phyloP scores from a whole-genome alignment of 2,797 vertebrate genomes.

The Etheostoma perlongum region DNA sequence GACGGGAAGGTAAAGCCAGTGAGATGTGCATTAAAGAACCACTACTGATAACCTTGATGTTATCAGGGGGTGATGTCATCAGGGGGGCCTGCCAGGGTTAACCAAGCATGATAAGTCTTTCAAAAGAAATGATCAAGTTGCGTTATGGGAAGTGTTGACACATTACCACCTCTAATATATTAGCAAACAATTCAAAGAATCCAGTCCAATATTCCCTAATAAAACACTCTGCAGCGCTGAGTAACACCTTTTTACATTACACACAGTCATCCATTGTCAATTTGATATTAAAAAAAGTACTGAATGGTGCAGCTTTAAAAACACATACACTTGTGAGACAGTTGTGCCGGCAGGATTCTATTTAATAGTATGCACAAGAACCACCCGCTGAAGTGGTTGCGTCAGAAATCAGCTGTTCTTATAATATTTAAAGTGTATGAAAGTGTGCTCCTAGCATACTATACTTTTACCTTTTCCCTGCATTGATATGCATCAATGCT shows the following conservation, averaged over 20 bases:
- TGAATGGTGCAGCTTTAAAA: neutral
- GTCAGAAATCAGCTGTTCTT: no score
- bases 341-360: no score
- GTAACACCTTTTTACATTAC: neutral
- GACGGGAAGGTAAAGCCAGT: no score
- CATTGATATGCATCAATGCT: neutral
- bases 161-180: no score
- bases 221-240: no score
- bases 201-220: no score
- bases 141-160: neutral
- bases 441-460: no score
- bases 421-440: no score
- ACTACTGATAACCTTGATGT: neutral
- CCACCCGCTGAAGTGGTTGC: no score
- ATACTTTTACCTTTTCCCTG: neutral
- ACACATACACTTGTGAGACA: neutral
- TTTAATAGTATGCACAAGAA: no score
- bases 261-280: neutral
- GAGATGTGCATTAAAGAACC: neutral
- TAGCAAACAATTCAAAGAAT: no score
- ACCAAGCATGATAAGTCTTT: neutral
- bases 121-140: neutral
- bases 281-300: neutral
- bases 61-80: neutral
- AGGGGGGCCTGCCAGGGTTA: no score